A percentile compares a stretch with the other conserved stretches of the same genome.
phyloP scores from a whole-genome alignment of 2,113 vertebrate species.

The Formicarius rufipectus region DNA sequence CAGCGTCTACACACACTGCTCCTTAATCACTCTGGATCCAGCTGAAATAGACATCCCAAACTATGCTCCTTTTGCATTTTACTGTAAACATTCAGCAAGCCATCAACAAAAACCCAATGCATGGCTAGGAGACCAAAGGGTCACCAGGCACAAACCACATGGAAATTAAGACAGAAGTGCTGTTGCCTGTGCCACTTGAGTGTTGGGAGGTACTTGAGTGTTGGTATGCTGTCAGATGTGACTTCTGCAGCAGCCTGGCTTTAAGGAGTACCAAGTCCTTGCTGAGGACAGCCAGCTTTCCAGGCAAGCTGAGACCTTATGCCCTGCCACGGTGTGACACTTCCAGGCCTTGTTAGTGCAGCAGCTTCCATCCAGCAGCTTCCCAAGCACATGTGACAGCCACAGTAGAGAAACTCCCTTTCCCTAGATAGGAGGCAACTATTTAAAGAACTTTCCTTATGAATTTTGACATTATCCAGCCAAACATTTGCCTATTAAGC shows the following conservation, averaged over 20 bases:
- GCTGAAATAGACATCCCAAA: not conserved
- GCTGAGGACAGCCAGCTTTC: not conserved
- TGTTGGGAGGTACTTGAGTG: not conserved
- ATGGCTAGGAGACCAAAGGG: not conserved
- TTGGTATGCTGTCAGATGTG: not conserved
- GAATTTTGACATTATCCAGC: not conserved
- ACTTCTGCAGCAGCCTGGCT: not conserved
- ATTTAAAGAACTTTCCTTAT: not conserved
- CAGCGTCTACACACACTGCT: not conserved
- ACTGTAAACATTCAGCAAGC: not conserved
- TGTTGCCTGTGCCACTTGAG: not conserved
- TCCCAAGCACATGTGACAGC: not conserved
- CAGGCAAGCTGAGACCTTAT: not conserved
- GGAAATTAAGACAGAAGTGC: accelerated
- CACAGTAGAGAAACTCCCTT: not conserved
- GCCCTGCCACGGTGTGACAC: not conserved
- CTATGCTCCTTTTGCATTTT: not conserved
- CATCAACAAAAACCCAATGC: not conserved
- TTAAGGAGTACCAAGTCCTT: not conserved
- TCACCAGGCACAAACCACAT: not conserved
- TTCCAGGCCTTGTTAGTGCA: not conserved
- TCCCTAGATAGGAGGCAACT: not conserved
- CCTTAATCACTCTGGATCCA: not conserved
- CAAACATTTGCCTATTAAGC: not conserved
- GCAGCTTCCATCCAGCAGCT: not conserved